Percentiles rank a stretch among this genome's conserved stretches.
Conservation (phyloP, 2,888 invertebrate species). For the Heterodera filipjevi region DNA sequence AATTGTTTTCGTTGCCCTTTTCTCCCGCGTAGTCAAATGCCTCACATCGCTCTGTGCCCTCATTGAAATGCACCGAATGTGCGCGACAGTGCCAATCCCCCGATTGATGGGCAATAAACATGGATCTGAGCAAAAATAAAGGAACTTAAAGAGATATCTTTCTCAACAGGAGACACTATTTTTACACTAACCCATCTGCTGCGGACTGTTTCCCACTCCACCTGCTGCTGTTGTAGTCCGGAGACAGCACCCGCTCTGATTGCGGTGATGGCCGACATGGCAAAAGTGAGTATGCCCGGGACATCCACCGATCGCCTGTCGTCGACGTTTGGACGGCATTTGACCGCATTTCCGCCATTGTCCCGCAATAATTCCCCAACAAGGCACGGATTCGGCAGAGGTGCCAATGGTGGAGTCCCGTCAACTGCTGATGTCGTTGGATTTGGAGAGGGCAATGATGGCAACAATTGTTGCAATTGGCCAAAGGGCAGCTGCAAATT, state of each 20-base stretch:
- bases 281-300: slow-evolving; percentile 50
- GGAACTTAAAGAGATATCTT: too few relatives aligned
- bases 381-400: slow-evolving; percentile 53
- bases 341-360: slow-evolving; percentile 51
- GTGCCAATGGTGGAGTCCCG: too few relatives aligned
- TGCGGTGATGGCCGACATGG: slow-evolving; percentile 55
- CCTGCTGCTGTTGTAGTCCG: slow-evolving; percentile 26
- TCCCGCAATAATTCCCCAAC: slow-evolving; percentile 54
- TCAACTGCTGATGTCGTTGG: neutral
- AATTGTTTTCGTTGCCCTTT: slow-evolving; percentile 63
- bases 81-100: slow-evolving; percentile 52
- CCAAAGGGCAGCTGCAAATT: neutral
- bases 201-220: neutral
- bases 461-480: too few relatives aligned
- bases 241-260: slow-evolving; percentile 60
- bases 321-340: slow-evolving; percentile 38
- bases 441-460: too few relatives aligned
- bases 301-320: too few relatives aligned
- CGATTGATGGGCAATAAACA: slow-evolving; percentile 54
- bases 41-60: slow-evolving; percentile 50
- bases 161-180: too few relatives aligned
- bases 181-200: too few relatives aligned
- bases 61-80: slow-evolving; percentile 61
- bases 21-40: slow-evolving; percentile 58
- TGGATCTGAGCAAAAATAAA: slow-evolving; percentile 32